A percentile compares a stretch with the other conserved stretches of the same genome.
Conservation (phyloP, 2,888 invertebrate genomes). For the Chrysolina haemoptera region DNA sequence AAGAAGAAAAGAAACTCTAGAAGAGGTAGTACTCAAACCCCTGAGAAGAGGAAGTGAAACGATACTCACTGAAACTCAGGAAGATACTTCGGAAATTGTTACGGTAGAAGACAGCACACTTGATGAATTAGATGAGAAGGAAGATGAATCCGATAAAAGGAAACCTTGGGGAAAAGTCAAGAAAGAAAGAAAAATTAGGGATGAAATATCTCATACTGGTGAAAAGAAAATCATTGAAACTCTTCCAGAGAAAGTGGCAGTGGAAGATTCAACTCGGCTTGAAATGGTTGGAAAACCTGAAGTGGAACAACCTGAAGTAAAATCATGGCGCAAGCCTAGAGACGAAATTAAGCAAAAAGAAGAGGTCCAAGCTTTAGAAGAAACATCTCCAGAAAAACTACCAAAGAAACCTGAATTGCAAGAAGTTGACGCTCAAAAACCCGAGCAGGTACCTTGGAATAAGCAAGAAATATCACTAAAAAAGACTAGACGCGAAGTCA, state of each 20-base stretch:
- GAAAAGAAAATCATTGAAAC: slow-evolving; percentile 62
- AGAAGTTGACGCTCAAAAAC: slow-evolving; percentile 58
- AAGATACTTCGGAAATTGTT: slow-evolving; percentile 42
- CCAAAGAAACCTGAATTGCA: slow-evolving; percentile 29
- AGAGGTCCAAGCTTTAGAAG: neutral
- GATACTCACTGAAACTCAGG: slow-evolving; percentile 57
- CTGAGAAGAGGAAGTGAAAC: slow-evolving; percentile 50
- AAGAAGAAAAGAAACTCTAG: slow-evolving; percentile 66
- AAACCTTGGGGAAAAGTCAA: slow-evolving; percentile 47
- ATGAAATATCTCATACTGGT: slow-evolving; percentile 52
- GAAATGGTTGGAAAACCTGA: slow-evolving; percentile 7
- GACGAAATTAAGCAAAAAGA: slow-evolving; percentile 49
- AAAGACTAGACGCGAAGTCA: slow-evolving; percentile 52
- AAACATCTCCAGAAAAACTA: slow-evolving; percentile 47
- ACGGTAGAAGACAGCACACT: no score
- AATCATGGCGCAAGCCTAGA: slow-evolving; percentile 47
- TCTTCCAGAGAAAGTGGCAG: slow-evolving; percentile 53
- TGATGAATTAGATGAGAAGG: slow-evolving; percentile 49
- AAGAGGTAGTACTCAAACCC: slow-evolving; percentile 73
- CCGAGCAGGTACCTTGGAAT: slow-evolving; percentile 71
- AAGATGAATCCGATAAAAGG: slow-evolving; percentile 58
- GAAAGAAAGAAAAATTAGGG: slow-evolving; percentile 37
- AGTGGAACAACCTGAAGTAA: slow-evolving; percentile 55
- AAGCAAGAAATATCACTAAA: slow-evolving; percentile 64
- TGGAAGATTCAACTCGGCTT: slow-evolving; percentile 59